phyloP scores from a whole-genome alignment of 2,888 invertebrate species.

The Tinea semifulvella region DNA sequence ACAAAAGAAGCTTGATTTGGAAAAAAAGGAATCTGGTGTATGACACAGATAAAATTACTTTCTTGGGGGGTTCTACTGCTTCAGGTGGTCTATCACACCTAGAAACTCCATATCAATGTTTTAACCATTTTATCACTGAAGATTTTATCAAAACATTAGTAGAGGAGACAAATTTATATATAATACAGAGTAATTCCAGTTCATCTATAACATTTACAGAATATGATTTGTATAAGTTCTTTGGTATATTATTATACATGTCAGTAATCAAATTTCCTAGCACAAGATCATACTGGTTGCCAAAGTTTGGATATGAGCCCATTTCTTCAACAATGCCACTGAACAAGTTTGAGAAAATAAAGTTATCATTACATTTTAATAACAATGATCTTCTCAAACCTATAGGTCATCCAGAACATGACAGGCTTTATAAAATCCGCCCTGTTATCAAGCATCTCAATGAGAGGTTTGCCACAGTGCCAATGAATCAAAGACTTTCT shows the following conservation, averaged over 20 bases:
- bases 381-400: constrained; percentile 10
- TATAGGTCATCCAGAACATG: constrained; percentile 3
- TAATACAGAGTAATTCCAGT: too few species aligned
- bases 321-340: constrained; percentile 25
- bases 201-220: too few species aligned
- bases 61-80: constrained; percentile 27
- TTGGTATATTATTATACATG: too few species aligned
- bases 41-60: constrained; percentile 28
- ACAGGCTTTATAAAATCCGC: constrained; percentile 15
- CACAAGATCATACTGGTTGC: too few species aligned
- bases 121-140: constrained; percentile 22
- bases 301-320: too few species aligned
- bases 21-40: constrained; percentile 28
- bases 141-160: too few species aligned
- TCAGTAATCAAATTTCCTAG: too few species aligned
- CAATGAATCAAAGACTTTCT: constrained; percentile 21
- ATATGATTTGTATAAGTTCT: too few species aligned
- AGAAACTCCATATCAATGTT: constrained; percentile 25
- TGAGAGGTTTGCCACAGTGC: constrained; percentile 19
- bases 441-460: constrained; percentile 18
- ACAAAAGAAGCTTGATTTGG: constrained; percentile 31
- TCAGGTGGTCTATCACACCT: constrained; percentile 23
- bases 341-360: constrained; percentile 26
- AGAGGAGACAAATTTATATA: too few species aligned
- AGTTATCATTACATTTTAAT: constrained; percentile 4